These are phyloP conservation scores for Myotis vivesi DNA, from an alignment of 2,797 vertebrate genomes.

Conservation along the genomic window DNA sequence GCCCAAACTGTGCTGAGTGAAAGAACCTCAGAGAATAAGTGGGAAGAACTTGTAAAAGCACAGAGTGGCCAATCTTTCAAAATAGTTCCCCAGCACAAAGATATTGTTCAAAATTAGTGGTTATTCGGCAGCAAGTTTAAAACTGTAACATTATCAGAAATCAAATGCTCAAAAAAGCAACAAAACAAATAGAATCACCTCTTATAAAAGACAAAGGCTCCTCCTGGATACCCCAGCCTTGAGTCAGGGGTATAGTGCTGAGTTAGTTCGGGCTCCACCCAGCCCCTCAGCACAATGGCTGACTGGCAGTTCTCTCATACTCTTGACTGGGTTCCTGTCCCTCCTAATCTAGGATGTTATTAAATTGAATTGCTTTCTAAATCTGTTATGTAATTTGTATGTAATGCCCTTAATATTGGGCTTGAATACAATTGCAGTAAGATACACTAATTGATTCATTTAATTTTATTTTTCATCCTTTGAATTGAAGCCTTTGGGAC, in stretches of 20 bases:
- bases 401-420: conserved; percentile 68
- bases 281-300: neutral
- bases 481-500: conserved; percentile 75
- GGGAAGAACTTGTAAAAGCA: neutral
- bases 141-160: conserved; percentile 46
- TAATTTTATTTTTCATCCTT: conserved; percentile 78
- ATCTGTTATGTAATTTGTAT: conserved; percentile 75
- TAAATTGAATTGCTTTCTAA: conserved; percentile 73
- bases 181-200: neutral
- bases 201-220: neutral
- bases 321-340: conserved; percentile 50
- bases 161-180: neutral
- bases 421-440: conserved; percentile 74
- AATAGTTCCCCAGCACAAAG: neutral
- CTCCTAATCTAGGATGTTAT: conserved; percentile 66
- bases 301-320: neutral
- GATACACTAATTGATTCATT: conserved; percentile 77
- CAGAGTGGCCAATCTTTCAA: neutral
- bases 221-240: neutral
- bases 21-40: neutral
- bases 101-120: neutral
- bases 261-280: neutral
- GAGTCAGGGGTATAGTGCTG: neutral
- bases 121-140: neutral
- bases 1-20: neutral